Evolutionary conservation across 2,797 vertebrate species (phyloP).

Genomic region (Mus caroli): DNA sequence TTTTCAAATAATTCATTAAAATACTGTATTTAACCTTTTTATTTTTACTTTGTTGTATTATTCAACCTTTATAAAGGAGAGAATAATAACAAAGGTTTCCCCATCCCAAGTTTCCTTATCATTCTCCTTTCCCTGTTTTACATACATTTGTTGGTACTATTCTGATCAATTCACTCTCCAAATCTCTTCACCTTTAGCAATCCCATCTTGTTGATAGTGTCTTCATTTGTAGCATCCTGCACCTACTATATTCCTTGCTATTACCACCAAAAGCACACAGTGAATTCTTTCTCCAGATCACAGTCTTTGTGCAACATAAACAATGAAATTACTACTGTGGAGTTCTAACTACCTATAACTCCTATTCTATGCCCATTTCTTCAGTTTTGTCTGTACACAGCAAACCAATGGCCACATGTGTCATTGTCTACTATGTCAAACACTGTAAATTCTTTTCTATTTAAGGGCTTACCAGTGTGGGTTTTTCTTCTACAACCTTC

Average conservation of each 20-base stretch:
- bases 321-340: not conserved
- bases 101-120: not conserved
- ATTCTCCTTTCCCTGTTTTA: not conserved
- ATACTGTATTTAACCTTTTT: not conserved
- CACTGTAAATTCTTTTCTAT: not conserved
- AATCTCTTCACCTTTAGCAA: not conserved
- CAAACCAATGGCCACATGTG: not conserved
- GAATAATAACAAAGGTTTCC: not conserved
- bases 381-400: not conserved
- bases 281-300: conserved; percentile 6
- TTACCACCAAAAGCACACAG: not conserved
- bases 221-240: too few species aligned
- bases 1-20: not conserved
- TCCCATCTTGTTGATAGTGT: not conserved
- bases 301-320: conserved; percentile 13
- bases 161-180: not conserved
- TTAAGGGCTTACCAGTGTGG: not conserved
- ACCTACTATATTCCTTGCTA: not conserved
- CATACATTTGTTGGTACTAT: not conserved
- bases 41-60: not conserved
- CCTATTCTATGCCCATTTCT: not conserved
- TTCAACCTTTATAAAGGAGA: not conserved
- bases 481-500: conserved; percentile 15
- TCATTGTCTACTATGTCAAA: not conserved
- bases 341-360: not conserved